Conservation (phyloP, 2,797 vertebrate species). For the Mormyrus proboscirostris region DNA sequence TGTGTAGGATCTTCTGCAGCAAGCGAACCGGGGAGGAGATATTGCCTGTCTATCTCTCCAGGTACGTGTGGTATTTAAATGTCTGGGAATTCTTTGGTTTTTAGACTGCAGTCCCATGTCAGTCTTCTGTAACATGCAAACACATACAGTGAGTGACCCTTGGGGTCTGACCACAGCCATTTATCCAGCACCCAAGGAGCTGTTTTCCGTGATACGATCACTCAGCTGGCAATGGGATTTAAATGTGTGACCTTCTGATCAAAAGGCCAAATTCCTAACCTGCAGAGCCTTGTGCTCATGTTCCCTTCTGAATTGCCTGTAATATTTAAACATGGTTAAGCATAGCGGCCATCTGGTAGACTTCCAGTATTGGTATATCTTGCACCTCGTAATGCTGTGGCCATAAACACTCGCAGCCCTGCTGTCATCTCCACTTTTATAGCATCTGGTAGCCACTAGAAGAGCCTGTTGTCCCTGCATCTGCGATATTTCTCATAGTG, state of each 20-base stretch:
- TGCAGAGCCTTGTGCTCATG: background rate
- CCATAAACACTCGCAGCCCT: background rate
- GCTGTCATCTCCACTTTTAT: background rate
- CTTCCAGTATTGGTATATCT: background rate
- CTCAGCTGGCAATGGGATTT: background rate
- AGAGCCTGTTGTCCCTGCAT: background rate
- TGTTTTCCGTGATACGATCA: background rate
- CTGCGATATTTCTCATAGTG: background rate
- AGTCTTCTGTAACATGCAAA: background rate
- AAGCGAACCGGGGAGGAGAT: constrained; percentile 93
- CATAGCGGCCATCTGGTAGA: background rate
- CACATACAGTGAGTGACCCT: background rate
- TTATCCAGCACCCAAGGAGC: background rate
- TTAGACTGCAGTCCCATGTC: background rate
- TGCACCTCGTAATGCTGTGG: background rate
- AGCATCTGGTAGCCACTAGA: background rate
- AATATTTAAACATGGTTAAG: background rate
- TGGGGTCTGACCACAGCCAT: background rate
- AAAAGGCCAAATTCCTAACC: background rate
- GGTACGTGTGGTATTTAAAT: constrained; percentile 54
- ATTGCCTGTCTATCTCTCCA: constrained; percentile 82
- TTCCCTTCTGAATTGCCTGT: background rate
- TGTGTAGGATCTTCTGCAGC: constrained; percentile 89
- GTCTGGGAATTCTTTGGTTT: background rate
- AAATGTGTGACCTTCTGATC: background rate